phyloP scores from a whole-genome alignment of 2,113 vertebrate genomes.

The Leptodactylus fuscus region DNA sequence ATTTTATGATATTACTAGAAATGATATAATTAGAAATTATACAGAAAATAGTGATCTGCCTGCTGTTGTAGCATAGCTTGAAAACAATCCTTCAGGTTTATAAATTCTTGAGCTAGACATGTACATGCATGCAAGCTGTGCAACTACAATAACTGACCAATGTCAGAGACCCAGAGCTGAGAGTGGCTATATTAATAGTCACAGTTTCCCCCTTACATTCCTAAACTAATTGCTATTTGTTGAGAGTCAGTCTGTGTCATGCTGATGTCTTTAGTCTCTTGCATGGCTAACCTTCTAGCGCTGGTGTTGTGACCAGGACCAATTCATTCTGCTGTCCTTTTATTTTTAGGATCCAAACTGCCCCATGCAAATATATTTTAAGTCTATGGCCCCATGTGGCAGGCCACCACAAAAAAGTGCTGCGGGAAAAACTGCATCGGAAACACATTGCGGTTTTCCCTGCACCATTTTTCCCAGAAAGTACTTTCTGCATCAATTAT shows the following conservation, averaged over 20 bases:
- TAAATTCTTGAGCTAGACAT: neutral
- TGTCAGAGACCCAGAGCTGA: neutral
- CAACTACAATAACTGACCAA: neutral
- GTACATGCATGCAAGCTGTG: neutral
- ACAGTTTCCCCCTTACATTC: conserved; percentile 1
- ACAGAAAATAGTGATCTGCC: neutral
- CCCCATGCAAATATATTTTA: too few relatives aligned
- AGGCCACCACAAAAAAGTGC: too few relatives aligned
- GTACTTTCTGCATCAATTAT: too few relatives aligned
- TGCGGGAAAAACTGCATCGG: too few relatives aligned
- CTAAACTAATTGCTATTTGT: neutral
- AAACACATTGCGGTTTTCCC: too few relatives aligned
- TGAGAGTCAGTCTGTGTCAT: neutral
- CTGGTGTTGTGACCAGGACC: neutral
- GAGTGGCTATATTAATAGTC: neutral
- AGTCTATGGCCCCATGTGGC: too few relatives aligned
- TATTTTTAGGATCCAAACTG: neutral
- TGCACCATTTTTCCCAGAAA: too few relatives aligned
- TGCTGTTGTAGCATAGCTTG: neutral
- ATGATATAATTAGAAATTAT: neutral
- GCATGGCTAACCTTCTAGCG: neutral
- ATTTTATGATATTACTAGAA: too few relatives aligned
- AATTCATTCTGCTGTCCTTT: neutral
- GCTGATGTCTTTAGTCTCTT: neutral
- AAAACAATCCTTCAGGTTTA: neutral